These are phyloP conservation scores for Muscicapa adusta DNA, from an alignment of 2,113 vertebrate species.

Conservation along the genomic window DNA sequence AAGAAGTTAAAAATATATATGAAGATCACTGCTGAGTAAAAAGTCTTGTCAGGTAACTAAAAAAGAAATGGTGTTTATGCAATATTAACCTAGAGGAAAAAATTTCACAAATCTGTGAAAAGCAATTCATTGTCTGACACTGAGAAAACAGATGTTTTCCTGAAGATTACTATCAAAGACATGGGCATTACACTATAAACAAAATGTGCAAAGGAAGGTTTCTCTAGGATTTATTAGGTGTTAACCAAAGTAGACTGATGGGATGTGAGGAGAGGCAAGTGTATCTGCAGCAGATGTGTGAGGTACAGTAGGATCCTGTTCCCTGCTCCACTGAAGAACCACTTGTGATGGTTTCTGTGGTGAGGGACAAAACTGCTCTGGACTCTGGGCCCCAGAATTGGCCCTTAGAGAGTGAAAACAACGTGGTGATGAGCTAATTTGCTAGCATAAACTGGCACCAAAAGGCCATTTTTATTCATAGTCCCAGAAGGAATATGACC, in stretches of 20 bases:
- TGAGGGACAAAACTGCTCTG: not conserved
- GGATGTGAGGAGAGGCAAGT: not conserved
- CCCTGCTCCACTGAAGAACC: not conserved
- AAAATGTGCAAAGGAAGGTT: not conserved
- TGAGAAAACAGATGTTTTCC: not conserved
- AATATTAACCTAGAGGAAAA: not conserved
- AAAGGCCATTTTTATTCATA: not conserved
- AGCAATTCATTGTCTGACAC: not conserved
- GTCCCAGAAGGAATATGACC: not conserved
- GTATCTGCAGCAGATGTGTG: not conserved
- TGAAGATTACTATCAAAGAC: not conserved
- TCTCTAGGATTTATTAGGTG: not conserved
- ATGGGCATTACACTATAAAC: not conserved
- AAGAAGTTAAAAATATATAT: not conserved
- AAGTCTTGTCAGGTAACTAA: not conserved
- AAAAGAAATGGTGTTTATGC: not conserved
- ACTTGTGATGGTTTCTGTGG: not conserved
- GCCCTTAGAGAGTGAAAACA: not conserved
- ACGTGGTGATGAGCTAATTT: not conserved
- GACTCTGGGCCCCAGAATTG: not conserved
- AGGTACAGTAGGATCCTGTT: not conserved
- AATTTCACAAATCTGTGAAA: not conserved
- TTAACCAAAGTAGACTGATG: not conserved
- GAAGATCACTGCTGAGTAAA: not conserved
- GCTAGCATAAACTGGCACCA: not conserved